phyloP scores from a whole-genome alignment of 2,113 vertebrate genomes.

The Ageneiosus marmoratus region DNA sequence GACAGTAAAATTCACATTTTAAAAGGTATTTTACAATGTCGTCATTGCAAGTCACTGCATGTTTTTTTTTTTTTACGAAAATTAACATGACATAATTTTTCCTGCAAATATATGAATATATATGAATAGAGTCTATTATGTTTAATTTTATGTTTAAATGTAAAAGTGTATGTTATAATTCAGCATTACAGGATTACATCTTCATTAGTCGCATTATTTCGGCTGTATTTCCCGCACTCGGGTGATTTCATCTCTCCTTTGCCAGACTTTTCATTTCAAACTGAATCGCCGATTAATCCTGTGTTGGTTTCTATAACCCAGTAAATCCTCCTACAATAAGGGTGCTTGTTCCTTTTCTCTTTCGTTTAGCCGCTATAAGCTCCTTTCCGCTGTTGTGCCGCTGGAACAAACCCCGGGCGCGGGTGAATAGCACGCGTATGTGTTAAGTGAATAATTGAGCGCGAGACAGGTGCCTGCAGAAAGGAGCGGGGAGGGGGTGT shows the following conservation, averaged over 20 bases:
- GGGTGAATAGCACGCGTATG: constrained; percentile 62
- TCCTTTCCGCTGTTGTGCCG: constrained; percentile 59
- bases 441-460: constrained; percentile 75
- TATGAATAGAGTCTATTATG: no score
- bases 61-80: background rate
- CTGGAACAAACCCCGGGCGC: constrained; percentile 58
- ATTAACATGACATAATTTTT: background rate
- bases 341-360: constrained; percentile 63
- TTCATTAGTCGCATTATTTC: background rate
- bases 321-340: constrained; percentile 61
- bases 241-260: constrained; percentile 32
- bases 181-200: no score
- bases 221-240: background rate
- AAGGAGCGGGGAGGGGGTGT: constrained; percentile 50
- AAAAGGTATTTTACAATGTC: constrained; percentile 72
- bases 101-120: no score
- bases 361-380: constrained; percentile 62
- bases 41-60: constrained; percentile 57
- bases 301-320: constrained; percentile 54
- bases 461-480: constrained; percentile 68
- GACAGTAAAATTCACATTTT: constrained; percentile 96
- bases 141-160: no score
- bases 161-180: no score
- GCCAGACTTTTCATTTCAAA: constrained; percentile 37
- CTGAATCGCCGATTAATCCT: constrained; percentile 48